Conservation (phyloP, 2,888 invertebrate genomes). For the Hermaeophaga mercurialis region DNA sequence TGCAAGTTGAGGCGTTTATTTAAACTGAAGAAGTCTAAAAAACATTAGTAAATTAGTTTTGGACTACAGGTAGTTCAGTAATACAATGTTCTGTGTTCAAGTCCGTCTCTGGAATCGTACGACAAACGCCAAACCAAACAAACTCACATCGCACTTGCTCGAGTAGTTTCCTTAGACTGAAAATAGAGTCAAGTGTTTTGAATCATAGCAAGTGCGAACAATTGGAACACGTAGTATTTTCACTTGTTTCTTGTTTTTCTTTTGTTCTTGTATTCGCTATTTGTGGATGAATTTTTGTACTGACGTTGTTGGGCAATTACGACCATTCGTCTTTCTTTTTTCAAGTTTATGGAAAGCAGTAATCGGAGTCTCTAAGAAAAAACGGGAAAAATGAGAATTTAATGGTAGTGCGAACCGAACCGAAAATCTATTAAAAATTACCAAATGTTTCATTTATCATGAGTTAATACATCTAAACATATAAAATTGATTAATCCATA, state of each 20-base stretch:
- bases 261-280: slow-evolving; percentile 31
- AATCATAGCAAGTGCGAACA: slow-evolving; percentile 37
- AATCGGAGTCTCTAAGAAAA: slow-evolving; percentile 1
- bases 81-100: too few relatives aligned
- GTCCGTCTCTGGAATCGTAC: slow-evolving; percentile 15
- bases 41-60: too few relatives aligned
- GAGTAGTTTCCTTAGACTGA: slow-evolving; percentile 34
- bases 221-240: slow-evolving; percentile 36
- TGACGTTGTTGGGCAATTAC: slow-evolving; percentile 27
- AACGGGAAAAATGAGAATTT: too few relatives aligned
- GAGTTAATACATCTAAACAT: too few relatives aligned
- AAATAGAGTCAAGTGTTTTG: slow-evolving; percentile 38
- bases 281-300: slow-evolving; percentile 25
- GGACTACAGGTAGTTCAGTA: too few relatives aligned
- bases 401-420: too few relatives aligned
- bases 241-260: slow-evolving; percentile 34
- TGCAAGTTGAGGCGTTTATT: too few relatives aligned
- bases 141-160: slow-evolving; percentile 32
- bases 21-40: too few relatives aligned
- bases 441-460: too few relatives aligned
- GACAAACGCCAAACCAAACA: slow-evolving; percentile 30
- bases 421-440: too few relatives aligned
- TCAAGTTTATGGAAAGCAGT: slow-evolving; percentile 11
- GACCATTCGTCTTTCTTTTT: slow-evolving; percentile 24
- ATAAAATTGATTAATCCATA: too few relatives aligned